Conservation (phyloP, 92 coral and sea anemone genomes). For the Virgularia gustaviana region DNA sequence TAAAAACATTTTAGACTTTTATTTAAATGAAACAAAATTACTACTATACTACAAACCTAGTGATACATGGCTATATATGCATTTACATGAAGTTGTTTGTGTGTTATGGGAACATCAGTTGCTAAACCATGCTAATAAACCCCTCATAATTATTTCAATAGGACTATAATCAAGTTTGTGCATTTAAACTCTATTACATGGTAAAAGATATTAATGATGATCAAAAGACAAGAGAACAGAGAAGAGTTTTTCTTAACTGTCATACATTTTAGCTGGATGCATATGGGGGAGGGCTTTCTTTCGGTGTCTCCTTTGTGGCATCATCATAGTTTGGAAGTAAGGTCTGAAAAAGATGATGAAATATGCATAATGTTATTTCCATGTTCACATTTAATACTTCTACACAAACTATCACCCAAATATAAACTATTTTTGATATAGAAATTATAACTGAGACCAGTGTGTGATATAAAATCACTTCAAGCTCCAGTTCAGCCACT, state of each 20-base stretch:
- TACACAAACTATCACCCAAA: background rate
- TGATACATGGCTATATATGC: too few relatives aligned
- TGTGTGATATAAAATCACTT: too few relatives aligned
- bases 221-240: background rate
- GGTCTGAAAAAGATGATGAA: conserved; percentile 44
- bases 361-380: background rate
- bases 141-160: background rate
- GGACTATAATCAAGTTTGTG: too few relatives aligned
- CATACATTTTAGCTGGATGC: conserved; percentile 39
- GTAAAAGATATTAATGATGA: too few relatives aligned
- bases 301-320: conserved; percentile 93
- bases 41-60: too few relatives aligned
- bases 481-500: too few relatives aligned
- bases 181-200: too few relatives aligned
- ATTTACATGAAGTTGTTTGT: too few relatives aligned
- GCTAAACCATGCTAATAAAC: background rate
- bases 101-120: too few relatives aligned
- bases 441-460: background rate
- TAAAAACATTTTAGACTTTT: too few relatives aligned
- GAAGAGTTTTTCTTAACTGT: background rate
- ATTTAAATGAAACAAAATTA: too few relatives aligned
- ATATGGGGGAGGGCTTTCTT: conserved; percentile 95
- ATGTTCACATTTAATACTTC: background rate
- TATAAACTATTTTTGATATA: background rate
- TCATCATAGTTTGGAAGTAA: conserved; percentile 94